Conservation (phyloP, 2,888 invertebrate genomes). For the Stenchaetothrips biformis region DNA sequence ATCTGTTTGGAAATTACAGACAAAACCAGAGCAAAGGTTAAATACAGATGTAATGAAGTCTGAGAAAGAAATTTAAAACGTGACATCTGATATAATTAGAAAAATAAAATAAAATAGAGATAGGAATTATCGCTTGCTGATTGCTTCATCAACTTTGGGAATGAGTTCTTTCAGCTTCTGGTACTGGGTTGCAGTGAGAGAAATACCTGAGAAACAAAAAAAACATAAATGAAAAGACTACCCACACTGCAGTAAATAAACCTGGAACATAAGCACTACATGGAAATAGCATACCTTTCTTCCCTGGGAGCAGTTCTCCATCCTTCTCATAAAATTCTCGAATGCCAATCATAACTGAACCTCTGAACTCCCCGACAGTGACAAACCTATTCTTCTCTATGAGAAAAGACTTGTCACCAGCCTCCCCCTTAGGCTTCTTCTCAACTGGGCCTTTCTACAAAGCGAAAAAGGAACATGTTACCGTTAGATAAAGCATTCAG, state of each 20-base stretch:
- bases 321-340: conserved; percentile 1
- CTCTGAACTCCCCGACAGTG: background rate
- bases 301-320: background rate
- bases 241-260: background rate
- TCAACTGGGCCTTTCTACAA: background rate
- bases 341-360: background rate
- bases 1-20: too few relatives aligned
- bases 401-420: background rate
- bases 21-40: too few relatives aligned
- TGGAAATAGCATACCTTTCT: background rate
- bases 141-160: background rate
- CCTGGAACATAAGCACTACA: background rate
- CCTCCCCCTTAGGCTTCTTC: background rate
- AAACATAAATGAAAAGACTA: background rate
- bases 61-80: background rate
- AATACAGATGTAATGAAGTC: too few relatives aligned
- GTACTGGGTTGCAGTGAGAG: background rate
- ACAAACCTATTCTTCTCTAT: background rate
- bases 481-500: background rate
- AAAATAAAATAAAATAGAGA: too few relatives aligned
- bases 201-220: background rate
- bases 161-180: background rate
- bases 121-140: background rate
- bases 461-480: background rate
- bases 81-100: background rate